Base-by-base conservation (phyloP, 2,888 invertebrate genomes). In the Limnephilus lunatus region DNA sequence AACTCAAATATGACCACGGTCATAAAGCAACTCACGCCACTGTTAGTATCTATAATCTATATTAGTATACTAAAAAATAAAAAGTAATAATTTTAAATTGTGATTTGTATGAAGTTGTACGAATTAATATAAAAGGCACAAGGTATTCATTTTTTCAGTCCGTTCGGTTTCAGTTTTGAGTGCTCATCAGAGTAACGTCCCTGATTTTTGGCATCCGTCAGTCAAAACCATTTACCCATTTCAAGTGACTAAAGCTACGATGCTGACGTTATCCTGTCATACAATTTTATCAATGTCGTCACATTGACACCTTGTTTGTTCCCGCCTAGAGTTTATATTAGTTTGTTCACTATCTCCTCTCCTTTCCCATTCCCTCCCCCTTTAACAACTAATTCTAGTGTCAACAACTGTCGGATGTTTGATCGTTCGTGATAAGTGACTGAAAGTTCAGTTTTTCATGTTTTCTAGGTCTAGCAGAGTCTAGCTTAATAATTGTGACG, bases 321-420 rank as follows among this genome's bases (percentile, higher is more conserved):
- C 32, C 32, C 85, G 30, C 31, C 53, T 14, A 85, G 25, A 25
- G 85, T 11, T 15, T 35, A 85, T 39, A 35, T 85, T 32, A 35
- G 87, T 68, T 53, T 30, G 35, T 31, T 68, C 31, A 87, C n/a
- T 48, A 68, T 48, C 68, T 87, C 68, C 87, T n/a, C 31, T 53
- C 53, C 53, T 11, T 53, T 53, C 39, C 39, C 25, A 32, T 31
- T 31, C 19, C 85, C 25, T 12, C 39, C 68, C 0, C 87, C 85
- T 1, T 14, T 9, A 30, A 53, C 68, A 31, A 30, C 87, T 15
- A 68, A 68, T 31, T 68, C 14, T 68, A 1, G 68, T 87, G 32
- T 87, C 87, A 68, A 39, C 87, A 39, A 39, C 39, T 68, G 68
- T 87, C 87, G 53, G 68, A 87, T 87, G 25, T 87, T 87, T 87